A percentile compares a stretch with the other conserved stretches of the same genome.
Evolutionary conservation across 2,888 invertebrate genomes (phyloP).

Genomic region (Oxystoma pomonae): DNA sequence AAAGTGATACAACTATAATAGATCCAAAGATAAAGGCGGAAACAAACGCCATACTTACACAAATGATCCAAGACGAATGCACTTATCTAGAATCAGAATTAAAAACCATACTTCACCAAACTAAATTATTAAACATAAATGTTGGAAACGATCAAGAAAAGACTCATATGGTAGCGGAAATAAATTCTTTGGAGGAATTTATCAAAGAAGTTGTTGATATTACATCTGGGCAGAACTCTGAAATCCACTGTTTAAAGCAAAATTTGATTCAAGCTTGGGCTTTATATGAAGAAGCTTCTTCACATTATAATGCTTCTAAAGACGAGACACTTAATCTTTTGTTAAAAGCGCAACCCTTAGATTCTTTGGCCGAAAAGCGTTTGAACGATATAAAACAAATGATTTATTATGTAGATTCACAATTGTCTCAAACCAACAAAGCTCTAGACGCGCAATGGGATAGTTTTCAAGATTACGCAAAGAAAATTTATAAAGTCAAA

Average conservation of each 20-base stretch:
- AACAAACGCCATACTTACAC: slow-evolving; percentile 48
- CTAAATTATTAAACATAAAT: slow-evolving; percentile 51
- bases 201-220: slow-evolving; percentile 59
- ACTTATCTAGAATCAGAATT: slow-evolving; percentile 63
- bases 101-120: slow-evolving; percentile 55
- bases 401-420: slow-evolving; percentile 69
- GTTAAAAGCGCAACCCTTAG: slow-evolving; percentile 50
- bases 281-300: slow-evolving; percentile 56
- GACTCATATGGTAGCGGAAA: slow-evolving; percentile 49
- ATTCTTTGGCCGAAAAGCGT: slow-evolving; percentile 64
- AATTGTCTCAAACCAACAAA: slow-evolving; percentile 66
- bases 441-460: slow-evolving; percentile 77
- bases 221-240: slow-evolving; percentile 55
- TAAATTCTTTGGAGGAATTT: slow-evolving; percentile 57
- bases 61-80: slow-evolving; percentile 62
- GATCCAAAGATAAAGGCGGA: slow-evolving; percentile 32
- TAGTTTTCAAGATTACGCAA: slow-evolving; percentile 53
- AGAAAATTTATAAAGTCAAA: slow-evolving; percentile 52
- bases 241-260: slow-evolving; percentile 53
- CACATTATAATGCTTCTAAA: slow-evolving; percentile 45
- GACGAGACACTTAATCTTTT: slow-evolving; percentile 40
- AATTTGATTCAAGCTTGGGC: slow-evolving; percentile 53
- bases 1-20: slow-evolving; percentile 6
- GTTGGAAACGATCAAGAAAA: slow-evolving; percentile 59
- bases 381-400: slow-evolving; percentile 66